Percentiles rank a stretch among this genome's conserved stretches.
Evolutionary conservation across 2,797 vertebrate species (phyloP).

Genomic region (Dromococcyx pavoninus): DNA sequence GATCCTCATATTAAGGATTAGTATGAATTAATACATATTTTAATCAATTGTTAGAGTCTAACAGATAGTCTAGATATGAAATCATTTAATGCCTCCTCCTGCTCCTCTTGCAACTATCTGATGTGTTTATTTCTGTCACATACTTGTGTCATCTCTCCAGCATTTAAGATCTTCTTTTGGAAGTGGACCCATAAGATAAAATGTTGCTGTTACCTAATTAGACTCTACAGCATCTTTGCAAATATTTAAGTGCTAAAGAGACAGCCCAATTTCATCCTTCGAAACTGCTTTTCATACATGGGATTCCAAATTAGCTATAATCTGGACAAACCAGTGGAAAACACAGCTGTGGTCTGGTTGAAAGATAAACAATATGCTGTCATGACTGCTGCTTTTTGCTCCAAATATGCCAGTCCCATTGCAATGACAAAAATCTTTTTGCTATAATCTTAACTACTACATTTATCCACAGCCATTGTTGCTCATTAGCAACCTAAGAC

Average conservation of each 20-base stretch:
- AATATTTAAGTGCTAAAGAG: slow-evolving; percentile 23
- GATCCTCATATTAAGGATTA: background rate
- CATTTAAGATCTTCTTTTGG: background rate
- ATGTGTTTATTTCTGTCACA: background rate
- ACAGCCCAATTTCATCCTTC: background rate
- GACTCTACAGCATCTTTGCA: background rate
- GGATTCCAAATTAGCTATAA: slow-evolving; percentile 5
- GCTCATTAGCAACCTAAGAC: background rate
- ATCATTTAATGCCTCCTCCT: background rate
- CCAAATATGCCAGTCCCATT: slow-evolving; percentile 14
- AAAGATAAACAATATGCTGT: background rate
- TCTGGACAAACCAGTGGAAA: slow-evolving; percentile 26
- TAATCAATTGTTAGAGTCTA: background rate
- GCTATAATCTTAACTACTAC: background rate
- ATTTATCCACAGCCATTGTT: background rate
- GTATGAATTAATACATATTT: background rate
- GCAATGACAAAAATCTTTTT: background rate
- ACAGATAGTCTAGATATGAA: background rate
- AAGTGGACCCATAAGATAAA: background rate
- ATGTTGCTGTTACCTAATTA: slow-evolving; percentile 15
- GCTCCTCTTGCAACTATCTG: background rate
- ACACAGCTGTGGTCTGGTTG: slow-evolving; percentile 20
- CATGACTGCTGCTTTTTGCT: slow-evolving; percentile 43
- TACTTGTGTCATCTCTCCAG: background rate
- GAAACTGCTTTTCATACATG: background rate